phyloP scores from a whole-genome alignment of 1,140 invertebrate species.

The Plodia interpunctella region DNA sequence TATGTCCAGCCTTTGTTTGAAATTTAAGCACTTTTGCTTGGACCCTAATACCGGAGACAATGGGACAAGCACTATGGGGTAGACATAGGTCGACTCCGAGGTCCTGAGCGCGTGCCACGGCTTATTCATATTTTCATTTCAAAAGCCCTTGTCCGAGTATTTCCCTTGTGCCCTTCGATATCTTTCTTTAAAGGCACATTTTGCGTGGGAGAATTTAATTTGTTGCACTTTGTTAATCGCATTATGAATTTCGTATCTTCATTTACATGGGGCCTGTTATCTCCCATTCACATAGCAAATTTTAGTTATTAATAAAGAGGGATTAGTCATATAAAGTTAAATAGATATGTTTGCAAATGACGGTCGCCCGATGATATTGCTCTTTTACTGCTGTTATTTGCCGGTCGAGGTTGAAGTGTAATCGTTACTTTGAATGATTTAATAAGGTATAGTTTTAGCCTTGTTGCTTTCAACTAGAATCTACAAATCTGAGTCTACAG shows the following conservation, averaged over 20 bases:
- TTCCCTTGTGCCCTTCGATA: conserved; percentile 49
- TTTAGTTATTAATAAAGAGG: conserved; percentile 17
- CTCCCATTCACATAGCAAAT: conserved; percentile 35
- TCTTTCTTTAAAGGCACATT: conserved; percentile 51
- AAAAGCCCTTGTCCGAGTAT: conserved; percentile 66
- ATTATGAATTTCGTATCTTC: conserved; percentile 48
- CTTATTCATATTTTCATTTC: conserved; percentile 73
- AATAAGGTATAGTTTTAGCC: too few species aligned
- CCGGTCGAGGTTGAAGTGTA: neutral
- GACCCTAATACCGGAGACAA: neutral
- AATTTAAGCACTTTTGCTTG: neutral
- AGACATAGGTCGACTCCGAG: conserved; percentile 46
- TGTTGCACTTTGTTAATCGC: conserved; percentile 60
- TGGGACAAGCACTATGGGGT: conserved; percentile 23
- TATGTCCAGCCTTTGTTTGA: neutral
- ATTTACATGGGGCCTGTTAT: conserved; percentile 37
- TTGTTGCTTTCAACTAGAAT: too few species aligned
- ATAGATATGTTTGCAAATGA: conserved; percentile 11
- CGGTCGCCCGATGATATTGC: neutral
- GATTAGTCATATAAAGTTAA: conserved; percentile 9
- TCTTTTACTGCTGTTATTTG: neutral
- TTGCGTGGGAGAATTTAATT: conserved; percentile 69
- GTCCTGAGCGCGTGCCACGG: conserved; percentile 55
- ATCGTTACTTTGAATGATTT: too few species aligned
- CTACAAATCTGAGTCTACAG: too few species aligned